These are phyloP conservation scores for Hyla sarda DNA, from an alignment of 2,113 vertebrate species.

Conservation along the genomic window DNA sequence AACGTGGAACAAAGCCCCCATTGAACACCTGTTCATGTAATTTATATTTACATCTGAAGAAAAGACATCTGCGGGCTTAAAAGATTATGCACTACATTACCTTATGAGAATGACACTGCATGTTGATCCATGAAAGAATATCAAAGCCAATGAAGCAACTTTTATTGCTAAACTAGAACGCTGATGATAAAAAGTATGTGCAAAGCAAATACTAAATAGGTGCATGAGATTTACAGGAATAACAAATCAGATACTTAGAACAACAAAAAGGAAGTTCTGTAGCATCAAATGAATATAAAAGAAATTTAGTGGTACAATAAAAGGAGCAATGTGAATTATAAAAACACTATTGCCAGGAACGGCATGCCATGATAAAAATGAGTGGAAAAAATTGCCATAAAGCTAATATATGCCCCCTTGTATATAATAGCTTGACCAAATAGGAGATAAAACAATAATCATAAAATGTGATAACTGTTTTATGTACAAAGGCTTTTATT, in stretches of 20 bases:
- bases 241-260: constrained; percentile 29
- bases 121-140: constrained; percentile 54
- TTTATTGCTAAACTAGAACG: constrained; percentile 35
- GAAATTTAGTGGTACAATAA: background rate
- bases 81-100: constrained; percentile 54
- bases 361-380: background rate
- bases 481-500: background rate
- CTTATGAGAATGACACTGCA: constrained; percentile 52
- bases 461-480: background rate
- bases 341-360: constrained; percentile 9
- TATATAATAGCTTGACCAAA: background rate
- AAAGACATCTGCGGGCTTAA: constrained; percentile 52
- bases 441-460: background rate
- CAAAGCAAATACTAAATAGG: constrained; percentile 29
- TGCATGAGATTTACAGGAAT: constrained; percentile 13
- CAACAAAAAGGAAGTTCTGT: constrained; percentile 16
- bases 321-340: background rate
- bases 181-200: constrained; percentile 31
- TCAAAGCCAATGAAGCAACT: constrained; percentile 47
- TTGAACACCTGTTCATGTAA: constrained; percentile 54
- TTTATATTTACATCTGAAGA: constrained; percentile 53
- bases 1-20: constrained; percentile 53
- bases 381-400: background rate
- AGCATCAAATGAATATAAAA: background rate
- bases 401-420: background rate